Conservation (phyloP, 2,888 invertebrate genomes). For the Meta bourneti region DNA sequence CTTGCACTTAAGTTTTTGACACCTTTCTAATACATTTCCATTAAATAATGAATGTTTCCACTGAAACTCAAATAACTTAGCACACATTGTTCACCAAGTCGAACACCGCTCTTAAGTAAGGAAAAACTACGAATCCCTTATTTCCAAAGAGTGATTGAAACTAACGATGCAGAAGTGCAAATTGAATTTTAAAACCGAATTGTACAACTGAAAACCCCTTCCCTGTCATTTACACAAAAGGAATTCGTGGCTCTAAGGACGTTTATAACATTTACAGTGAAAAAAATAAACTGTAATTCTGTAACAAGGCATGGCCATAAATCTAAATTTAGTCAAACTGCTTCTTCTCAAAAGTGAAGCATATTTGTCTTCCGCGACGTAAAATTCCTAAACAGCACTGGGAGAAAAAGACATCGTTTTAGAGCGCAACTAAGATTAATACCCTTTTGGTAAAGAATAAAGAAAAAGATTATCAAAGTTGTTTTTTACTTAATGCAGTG, state of each 20-base stretch:
- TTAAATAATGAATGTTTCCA: too few species aligned
- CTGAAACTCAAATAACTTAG: background rate
- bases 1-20: too few species aligned
- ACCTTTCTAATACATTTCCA: too few species aligned
- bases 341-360: slow-evolving; percentile 61
- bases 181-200: slow-evolving; percentile 18
- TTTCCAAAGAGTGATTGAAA: slow-evolving; percentile 1
- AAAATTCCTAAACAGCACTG: slow-evolving; percentile 14
- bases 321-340: slow-evolving; percentile 55
- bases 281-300: slow-evolving; percentile 39
- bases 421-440: slow-evolving; percentile 61
- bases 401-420: slow-evolving; percentile 23
- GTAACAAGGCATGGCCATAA: slow-evolving; percentile 44
- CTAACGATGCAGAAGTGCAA: slow-evolving; percentile 6
- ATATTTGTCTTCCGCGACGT: slow-evolving; percentile 36
- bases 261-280: slow-evolving; percentile 6
- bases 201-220: background rate
- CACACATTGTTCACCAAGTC: background rate
- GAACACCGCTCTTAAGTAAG: background rate
- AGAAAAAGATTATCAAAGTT: slow-evolving; percentile 29
- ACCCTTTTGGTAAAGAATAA: slow-evolving; percentile 17
- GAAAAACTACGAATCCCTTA: background rate
- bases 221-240: background rate
- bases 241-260: background rate
- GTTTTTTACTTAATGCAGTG: slow-evolving; percentile 40